Percentiles rank a stretch among this genome's conserved stretches.
phyloP scores from a whole-genome alignment of 2,888 invertebrate genomes.

The Atrina japonica region DNA sequence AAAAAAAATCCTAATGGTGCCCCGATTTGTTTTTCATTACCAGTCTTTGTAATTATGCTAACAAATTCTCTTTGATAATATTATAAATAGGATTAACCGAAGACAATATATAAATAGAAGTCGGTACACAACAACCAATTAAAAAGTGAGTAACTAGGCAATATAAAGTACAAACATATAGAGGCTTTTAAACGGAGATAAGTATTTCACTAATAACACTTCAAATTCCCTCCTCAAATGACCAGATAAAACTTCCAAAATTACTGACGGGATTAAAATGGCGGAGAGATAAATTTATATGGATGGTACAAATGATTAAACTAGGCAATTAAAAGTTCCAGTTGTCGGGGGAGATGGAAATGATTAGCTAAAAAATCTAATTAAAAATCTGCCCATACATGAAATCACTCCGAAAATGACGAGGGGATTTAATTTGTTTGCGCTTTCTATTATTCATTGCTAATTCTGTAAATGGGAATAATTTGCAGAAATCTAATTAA shows the following conservation, averaged over 20 bases:
- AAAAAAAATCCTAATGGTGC: too few species aligned
- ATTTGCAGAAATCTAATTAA: too few species aligned
- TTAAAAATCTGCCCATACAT: slow-evolving; percentile 13
- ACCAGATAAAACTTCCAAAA: slow-evolving; percentile 31
- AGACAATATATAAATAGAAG: slow-evolving; percentile 47
- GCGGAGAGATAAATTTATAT: slow-evolving; percentile 27
- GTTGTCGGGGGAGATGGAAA: slow-evolving; percentile 27
- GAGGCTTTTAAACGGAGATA: slow-evolving; percentile 27
- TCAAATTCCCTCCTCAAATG: slow-evolving; percentile 28
- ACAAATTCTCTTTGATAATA: slow-evolving; percentile 34
- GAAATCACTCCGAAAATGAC: too few species aligned
- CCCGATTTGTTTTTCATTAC: too few species aligned
- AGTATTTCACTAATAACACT: slow-evolving; percentile 22
- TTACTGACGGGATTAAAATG: slow-evolving; percentile 28
- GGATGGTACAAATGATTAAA: slow-evolving; percentile 33
- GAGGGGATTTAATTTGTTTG: too few species aligned
- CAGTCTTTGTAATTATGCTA: slow-evolving; percentile 1
- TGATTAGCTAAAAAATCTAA: slow-evolving; percentile 28
- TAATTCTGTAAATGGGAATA: too few species aligned
- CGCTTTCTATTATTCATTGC: too few species aligned
- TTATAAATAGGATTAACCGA: slow-evolving; percentile 48
- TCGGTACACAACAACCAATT: slow-evolving; percentile 47
- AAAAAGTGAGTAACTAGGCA: slow-evolving; percentile 33
- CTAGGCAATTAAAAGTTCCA: slow-evolving; percentile 24
- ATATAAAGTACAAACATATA: slow-evolving; percentile 20